phyloP scores from a whole-genome alignment of 2,888 invertebrate genomes.

The Diaprepes abbreviatus region DNA sequence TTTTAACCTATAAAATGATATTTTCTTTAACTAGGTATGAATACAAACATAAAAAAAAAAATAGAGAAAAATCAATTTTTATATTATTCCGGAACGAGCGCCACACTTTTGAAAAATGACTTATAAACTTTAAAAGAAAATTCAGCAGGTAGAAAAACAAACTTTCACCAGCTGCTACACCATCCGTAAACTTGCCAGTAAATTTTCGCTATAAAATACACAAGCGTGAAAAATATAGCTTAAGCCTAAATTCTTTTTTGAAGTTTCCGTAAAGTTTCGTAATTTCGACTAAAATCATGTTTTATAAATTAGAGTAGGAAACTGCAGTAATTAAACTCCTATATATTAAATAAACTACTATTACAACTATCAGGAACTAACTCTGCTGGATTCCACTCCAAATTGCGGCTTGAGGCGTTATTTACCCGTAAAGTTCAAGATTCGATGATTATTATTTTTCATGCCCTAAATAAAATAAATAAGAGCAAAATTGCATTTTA shows the following conservation, averaged over 20 bases:
- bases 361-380: no score
- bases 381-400: no score
- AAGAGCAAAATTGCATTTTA: no score
- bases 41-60: not conserved
- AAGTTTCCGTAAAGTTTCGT: not conserved
- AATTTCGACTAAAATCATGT: not conserved
- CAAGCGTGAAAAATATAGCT: not conserved
- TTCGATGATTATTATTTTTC: no score
- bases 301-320: no score
- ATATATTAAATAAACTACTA: no score
- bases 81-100: not conserved
- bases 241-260: not conserved
- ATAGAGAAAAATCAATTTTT: not conserved
- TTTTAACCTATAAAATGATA: no score
- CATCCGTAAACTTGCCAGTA: not conserved
- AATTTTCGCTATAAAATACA: not conserved
- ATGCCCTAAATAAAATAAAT: no score
- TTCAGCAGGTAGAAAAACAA: not conserved
- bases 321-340: no score
- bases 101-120: not conserved
- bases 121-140: not conserved
- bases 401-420: no score
- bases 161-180: not conserved
- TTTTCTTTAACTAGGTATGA: no score
- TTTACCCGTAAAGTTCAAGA: no score